phyloP scores from a whole-genome alignment of 2,113 vertebrate genomes.

The Sphaerodactylus townsendi region DNA sequence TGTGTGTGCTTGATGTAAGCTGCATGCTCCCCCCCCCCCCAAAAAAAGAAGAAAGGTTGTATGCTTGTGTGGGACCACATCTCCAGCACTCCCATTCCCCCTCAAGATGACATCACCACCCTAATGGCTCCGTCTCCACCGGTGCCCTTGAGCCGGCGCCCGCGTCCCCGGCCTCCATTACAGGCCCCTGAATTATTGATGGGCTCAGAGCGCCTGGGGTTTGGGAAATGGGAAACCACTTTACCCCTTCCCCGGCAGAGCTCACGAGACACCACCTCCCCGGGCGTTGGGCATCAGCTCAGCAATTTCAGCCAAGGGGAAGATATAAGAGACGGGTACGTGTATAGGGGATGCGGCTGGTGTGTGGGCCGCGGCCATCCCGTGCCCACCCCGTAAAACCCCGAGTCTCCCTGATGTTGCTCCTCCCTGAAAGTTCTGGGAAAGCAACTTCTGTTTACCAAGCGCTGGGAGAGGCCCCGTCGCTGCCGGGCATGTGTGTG shows the following conservation, averaged over 20 bases:
- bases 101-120: constrained; percentile 43
- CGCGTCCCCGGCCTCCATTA: constrained; percentile 75
- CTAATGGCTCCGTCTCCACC: constrained; percentile 49
- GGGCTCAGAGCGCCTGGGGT: constrained; percentile 72
- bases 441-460: background rate
- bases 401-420: too few species aligned
- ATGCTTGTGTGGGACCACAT: background rate
- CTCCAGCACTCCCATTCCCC: constrained; percentile 46
- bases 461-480: background rate
- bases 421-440: background rate
- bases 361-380: too few species aligned
- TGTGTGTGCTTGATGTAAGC: background rate
- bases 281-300: constrained; percentile 7
- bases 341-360: too few species aligned
- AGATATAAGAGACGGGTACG: background rate
- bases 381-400: background rate
- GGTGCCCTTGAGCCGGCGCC: constrained; percentile 45
- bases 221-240: constrained; percentile 75
- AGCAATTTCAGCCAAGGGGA: background rate
- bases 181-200: constrained; percentile 78
- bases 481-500: background rate
- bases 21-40: background rate
- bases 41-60: background rate
- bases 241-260: constrained; percentile 42
- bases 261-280: constrained; percentile 30